Percentiles rank a stretch among this genome's conserved stretches.
Conservation (phyloP, 2,113 vertebrate species). For the Rhinoptilus africanus region DNA sequence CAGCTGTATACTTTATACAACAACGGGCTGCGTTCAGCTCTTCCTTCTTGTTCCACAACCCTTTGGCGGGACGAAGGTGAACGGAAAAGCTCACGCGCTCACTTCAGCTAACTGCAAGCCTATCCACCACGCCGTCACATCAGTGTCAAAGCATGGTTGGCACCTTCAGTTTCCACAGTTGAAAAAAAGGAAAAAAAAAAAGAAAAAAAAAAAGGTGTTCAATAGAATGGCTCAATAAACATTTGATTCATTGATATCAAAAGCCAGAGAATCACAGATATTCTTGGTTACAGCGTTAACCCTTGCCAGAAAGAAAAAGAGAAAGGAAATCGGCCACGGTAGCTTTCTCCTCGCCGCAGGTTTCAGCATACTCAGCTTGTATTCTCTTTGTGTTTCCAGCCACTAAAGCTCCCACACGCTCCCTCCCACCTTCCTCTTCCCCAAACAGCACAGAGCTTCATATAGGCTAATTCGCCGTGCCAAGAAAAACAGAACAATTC, state of each 20-base stretch:
- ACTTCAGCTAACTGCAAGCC: background rate
- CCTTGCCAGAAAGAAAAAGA: background rate
- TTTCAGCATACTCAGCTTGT: background rate
- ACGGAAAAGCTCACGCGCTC: background rate
- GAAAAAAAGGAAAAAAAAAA: background rate
- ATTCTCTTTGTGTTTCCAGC: constrained; percentile 68
- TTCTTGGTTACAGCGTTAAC: background rate
- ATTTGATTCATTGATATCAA: constrained; percentile 12
- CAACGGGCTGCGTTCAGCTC: background rate
- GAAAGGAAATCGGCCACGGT: background rate
- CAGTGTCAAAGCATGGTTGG: background rate
- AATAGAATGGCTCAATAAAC: background rate
- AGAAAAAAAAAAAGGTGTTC: background rate
- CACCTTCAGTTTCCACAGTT: background rate
- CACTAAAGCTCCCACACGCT: constrained; percentile 9
- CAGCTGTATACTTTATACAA: background rate
- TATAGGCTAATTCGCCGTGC: background rate
- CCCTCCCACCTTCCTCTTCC: constrained; percentile 47
- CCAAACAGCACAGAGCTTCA: constrained; percentile 6
- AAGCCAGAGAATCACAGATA: background rate
- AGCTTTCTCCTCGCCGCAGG: background rate
- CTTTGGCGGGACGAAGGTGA: background rate
- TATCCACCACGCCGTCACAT: background rate
- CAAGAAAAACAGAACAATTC: constrained; percentile 6
- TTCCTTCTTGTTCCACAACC: background rate